phyloP scores from a whole-genome alignment of 1,140 invertebrate species.

The Alviniconcha marisindica region DNA sequence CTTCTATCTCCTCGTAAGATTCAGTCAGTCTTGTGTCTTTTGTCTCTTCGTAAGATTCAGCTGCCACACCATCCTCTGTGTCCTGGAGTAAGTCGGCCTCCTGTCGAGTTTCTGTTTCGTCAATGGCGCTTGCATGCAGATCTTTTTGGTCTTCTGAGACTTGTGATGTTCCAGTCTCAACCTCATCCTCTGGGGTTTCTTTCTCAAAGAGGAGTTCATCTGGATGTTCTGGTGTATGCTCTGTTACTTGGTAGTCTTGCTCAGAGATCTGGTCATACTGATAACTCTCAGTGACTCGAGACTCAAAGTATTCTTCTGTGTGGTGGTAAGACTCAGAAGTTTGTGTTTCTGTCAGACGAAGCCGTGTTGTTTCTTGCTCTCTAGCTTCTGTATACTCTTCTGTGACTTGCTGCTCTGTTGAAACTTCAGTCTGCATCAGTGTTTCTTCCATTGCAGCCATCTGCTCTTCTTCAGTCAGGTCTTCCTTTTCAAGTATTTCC shows the following conservation, averaged over 20 bases:
- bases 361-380: background rate
- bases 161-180: no score
- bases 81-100: background rate
- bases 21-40: constrained; percentile 32
- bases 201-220: background rate
- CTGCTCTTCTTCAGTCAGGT: constrained; percentile 50
- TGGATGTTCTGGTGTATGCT: background rate
- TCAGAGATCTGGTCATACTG: constrained; percentile 24
- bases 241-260: background rate
- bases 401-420: background rate
- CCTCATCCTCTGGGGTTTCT: background rate
- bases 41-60: background rate
- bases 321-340: background rate
- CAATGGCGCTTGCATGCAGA: constrained; percentile 29
- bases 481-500: constrained; percentile 63
- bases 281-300: background rate
- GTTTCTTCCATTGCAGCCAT: constrained; percentile 33
- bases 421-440: constrained; percentile 32
- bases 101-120: background rate
- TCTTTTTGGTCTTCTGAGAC: no score
- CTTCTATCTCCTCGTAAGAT: constrained; percentile 50
- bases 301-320: background rate
- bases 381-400: background rate
- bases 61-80: background rate
- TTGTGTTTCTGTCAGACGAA: background rate